Evolutionary conservation across 2,797 vertebrate species (phyloP).

Genomic region (Setipinna tenuifilis): DNA sequence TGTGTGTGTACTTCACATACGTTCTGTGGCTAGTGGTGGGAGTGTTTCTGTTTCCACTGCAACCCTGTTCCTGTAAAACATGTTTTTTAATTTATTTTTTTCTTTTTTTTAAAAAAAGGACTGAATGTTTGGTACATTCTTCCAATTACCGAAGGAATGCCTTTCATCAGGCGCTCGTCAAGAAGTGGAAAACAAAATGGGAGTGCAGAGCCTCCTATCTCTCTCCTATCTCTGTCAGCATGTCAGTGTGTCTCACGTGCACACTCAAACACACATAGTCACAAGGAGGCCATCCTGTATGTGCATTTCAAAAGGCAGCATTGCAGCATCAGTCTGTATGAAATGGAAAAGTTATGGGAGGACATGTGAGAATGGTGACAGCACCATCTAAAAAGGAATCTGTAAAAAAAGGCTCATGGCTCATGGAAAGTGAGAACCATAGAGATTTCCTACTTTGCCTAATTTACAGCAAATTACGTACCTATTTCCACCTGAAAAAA

Average conservation of each 20-base stretch:
- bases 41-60: neutral
- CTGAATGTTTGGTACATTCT: neutral
- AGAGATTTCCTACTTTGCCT: neutral
- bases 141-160: conserved; percentile 1
- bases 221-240: no score
- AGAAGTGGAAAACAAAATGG: neutral
- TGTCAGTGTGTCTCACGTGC: no score
- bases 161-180: neutral
- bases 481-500: neutral
- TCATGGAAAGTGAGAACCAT: neutral
- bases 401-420: neutral
- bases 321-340: no score
- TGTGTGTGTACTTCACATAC: neutral
- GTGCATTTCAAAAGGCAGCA: no score
- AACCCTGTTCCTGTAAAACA: conserved; percentile 13
- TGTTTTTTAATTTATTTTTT: neutral
- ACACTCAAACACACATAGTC: no score
- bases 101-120: neutral
- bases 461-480: neutral
- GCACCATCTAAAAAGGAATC: neutral
- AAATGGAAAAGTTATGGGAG: no score
- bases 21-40: neutral
- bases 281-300: no score
- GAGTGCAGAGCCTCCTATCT: no score
- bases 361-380: neutral